Evolutionary conservation across 2,113 vertebrate genomes (phyloP).

Genomic region (Anhinga anhinga): DNA sequence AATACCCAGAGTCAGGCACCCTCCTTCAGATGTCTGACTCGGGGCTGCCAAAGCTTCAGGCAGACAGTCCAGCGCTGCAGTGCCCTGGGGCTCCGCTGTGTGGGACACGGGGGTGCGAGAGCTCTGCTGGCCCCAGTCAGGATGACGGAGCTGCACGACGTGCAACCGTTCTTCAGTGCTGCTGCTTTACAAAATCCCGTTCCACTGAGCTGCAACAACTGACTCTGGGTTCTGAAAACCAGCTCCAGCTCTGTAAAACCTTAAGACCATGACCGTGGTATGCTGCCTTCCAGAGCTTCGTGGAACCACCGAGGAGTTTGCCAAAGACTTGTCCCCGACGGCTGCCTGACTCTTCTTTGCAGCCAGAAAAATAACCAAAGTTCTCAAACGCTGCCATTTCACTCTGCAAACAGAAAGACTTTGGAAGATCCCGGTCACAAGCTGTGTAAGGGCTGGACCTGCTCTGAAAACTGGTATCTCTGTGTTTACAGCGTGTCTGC

Average conservation of each 20-base stretch:
- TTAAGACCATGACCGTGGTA: neutral
- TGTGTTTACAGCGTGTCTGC: neutral
- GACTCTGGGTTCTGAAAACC: neutral
- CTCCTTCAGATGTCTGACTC: fast-evolving
- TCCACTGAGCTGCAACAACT: neutral
- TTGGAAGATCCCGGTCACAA: neutral
- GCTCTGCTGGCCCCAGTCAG: neutral
- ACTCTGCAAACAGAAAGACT: neutral
- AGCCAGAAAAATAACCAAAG: slow-evolving; percentile 64
- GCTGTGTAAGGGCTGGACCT: neutral
- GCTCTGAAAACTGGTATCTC: neutral
- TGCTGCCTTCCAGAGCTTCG: neutral
- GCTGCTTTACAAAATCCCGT: neutral
- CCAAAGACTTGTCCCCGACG: neutral
- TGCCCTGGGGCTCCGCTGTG: fast-evolving
- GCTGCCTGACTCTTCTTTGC: slow-evolving; percentile 34
- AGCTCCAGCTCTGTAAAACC: neutral
- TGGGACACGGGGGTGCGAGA: fast-evolving
- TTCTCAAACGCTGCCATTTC: slow-evolving; percentile 28
- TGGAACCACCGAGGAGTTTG: slow-evolving; percentile 18
- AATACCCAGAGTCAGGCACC: neutral
- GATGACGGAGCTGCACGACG: fast-evolving
- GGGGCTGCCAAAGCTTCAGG: neutral
- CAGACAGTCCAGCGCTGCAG: neutral
- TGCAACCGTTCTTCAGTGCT: neutral